Conservation (phyloP, 2,113 vertebrate genomes). For the Nettapus auritus region DNA sequence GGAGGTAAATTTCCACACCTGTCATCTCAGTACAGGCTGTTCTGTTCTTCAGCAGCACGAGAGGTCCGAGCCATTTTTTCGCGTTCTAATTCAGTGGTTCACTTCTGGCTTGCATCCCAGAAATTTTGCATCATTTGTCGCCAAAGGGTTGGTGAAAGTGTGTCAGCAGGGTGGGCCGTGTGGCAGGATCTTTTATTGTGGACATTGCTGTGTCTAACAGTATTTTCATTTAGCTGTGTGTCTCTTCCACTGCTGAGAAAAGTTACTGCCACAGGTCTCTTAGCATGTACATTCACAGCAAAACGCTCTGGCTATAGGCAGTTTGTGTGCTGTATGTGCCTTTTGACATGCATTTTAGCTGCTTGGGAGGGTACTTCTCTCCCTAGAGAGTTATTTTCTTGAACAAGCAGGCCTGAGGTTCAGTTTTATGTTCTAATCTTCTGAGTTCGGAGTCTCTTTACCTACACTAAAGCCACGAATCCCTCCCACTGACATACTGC, state of each 20-base stretch:
- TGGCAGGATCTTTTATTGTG: not conserved
- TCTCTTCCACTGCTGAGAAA: not conserved
- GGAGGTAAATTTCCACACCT: not conserved
- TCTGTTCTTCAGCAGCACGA: not conserved
- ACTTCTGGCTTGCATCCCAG: not conserved
- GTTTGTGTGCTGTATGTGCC: not conserved
- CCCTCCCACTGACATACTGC: not conserved
- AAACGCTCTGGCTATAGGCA: not conserved
- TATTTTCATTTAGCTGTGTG: not conserved
- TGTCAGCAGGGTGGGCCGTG: not conserved
- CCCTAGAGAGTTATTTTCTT: not conserved
- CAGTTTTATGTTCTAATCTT: not conserved
- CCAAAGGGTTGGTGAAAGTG: not conserved
- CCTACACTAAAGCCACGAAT: not conserved
- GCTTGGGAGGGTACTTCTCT: not conserved
- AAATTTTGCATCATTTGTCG: not conserved
- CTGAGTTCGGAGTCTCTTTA: not conserved
- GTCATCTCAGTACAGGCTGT: not conserved
- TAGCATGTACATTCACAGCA: not conserved
- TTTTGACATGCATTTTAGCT: not conserved
- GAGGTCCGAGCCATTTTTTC: not conserved
- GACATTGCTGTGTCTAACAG: not conserved
- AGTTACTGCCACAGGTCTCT: not conserved
- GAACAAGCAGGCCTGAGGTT: not conserved
- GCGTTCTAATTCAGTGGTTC: not conserved